phyloP scores from a whole-genome alignment of 2,113 vertebrate genomes.

The Genyomyrus donnyi region DNA sequence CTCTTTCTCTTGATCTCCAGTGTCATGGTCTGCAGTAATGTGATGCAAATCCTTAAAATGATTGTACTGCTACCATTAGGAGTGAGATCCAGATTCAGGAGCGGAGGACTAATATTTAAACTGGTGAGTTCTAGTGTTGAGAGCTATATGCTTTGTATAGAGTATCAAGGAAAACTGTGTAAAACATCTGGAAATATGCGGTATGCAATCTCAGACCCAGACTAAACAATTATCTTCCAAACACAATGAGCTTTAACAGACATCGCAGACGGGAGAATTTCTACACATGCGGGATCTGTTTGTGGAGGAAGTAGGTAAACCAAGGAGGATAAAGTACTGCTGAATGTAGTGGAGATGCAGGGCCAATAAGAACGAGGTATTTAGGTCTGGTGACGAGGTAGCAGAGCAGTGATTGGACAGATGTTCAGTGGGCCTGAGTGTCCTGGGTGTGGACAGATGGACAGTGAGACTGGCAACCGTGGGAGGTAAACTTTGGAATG shows the following conservation, averaged over 20 bases:
- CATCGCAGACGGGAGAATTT: neutral
- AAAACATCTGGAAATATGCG: neutral
- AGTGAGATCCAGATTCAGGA: neutral
- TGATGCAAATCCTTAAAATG: neutral
- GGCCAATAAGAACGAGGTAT: neutral
- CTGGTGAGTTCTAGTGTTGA: neutral
- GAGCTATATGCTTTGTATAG: neutral
- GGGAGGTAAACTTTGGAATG: neutral
- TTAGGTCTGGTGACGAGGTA: neutral
- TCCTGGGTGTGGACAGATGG: neutral
- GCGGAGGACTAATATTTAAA: neutral
- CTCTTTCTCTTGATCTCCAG: neutral
- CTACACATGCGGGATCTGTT: neutral
- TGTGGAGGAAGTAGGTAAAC: neutral
- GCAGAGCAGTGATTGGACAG: neutral
- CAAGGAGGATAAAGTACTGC: neutral
- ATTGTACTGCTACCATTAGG: neutral
- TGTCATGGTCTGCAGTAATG: neutral
- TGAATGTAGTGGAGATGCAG: neutral
- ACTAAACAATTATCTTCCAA: neutral
- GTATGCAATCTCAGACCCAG: neutral
- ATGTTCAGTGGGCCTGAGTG: neutral
- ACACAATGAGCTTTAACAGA: neutral
- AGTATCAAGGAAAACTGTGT: neutral
- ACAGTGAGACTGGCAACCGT: neutral